These are phyloP conservation scores for Acanthopleura granulata DNA, from an alignment of 2,888 invertebrate species.

Conservation along the genomic window DNA sequence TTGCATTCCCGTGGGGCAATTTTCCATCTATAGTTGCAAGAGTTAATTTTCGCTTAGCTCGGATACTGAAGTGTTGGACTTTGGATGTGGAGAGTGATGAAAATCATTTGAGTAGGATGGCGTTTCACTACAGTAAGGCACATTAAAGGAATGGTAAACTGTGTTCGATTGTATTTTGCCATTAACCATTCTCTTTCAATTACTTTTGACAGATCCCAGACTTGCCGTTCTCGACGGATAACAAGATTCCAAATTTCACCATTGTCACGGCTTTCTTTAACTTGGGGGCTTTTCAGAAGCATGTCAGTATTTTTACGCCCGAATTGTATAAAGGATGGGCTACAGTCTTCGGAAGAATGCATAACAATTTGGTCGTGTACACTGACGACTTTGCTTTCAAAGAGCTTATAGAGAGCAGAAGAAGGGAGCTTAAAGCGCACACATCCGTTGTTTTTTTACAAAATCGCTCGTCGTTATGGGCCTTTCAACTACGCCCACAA, in stretches of 20 bases:
- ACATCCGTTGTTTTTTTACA: background rate
- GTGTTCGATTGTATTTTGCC: no score
- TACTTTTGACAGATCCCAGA: no score
- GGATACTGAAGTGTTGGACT: no score
- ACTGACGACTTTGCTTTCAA: background rate
- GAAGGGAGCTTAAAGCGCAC: background rate
- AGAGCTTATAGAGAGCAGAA: background rate
- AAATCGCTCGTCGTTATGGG: slow-evolving; percentile 23
- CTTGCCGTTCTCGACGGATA: no score
- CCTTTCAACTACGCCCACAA: slow-evolving; percentile 21
- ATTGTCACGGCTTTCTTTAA: slow-evolving; percentile 17
- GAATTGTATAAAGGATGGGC: background rate
- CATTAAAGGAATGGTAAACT: no score
- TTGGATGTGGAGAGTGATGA: no score
- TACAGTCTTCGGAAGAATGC: background rate
- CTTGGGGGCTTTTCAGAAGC: slow-evolving; percentile 20
- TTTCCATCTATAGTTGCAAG: no score
- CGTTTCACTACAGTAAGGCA: no score
- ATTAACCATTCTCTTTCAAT: no score
- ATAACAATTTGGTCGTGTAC: slow-evolving; percentile 8
- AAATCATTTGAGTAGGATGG: no score
- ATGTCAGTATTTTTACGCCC: background rate
- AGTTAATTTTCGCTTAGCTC: no score
- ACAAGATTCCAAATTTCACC: slow-evolving; percentile 2
- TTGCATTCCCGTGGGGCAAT: no score